phyloP scores from a whole-genome alignment of 2,888 invertebrate species.

The Lasioglossum vierecki region DNA sequence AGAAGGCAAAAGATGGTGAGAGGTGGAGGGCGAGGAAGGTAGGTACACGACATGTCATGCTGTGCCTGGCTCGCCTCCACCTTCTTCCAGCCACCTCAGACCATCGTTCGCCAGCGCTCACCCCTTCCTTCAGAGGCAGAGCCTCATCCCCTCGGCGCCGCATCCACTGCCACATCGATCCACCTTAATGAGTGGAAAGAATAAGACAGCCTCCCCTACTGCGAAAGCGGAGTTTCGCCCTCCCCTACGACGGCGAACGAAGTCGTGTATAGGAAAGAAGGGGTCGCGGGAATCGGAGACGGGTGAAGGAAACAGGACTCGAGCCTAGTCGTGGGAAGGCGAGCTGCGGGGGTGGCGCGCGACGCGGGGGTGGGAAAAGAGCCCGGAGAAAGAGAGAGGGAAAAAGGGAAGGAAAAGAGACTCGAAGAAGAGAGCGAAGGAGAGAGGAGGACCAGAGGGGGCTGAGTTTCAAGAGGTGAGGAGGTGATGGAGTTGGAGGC shows the following conservation, averaged over 20 bases:
- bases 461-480: conserved; percentile 71
- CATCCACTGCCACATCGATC: conserved; percentile 83
- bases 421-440: conserved; percentile 40
- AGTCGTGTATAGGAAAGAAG: conserved; percentile 77
- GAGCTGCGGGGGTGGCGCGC: conserved; percentile 33
- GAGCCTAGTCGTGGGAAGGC: conserved; percentile 53
- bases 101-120: conserved; percentile 61
- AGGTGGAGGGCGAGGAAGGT: conserved; percentile 52
- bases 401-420: conserved; percentile 32
- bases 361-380: conserved; percentile 37
- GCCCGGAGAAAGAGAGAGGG: conserved; percentile 21
- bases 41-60: conserved; percentile 76
- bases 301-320: conserved; percentile 72
- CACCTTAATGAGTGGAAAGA: conserved; percentile 84
- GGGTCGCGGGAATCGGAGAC: conserved; percentile 77
- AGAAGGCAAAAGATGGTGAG: conserved; percentile 55
- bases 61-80: conserved; percentile 75
- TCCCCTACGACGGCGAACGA: conserved; percentile 70
- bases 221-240: conserved; percentile 72
- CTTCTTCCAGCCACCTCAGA: conserved; percentile 71
- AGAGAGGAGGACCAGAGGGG: conserved; percentile 52
- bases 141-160: conserved; percentile 69
- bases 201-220: conserved; percentile 82
- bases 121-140: conserved; percentile 49
- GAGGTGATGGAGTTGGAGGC: conserved; percentile 70